Evolutionary conservation across 2,888 invertebrate species (phyloP), one percentile per base, ranked within the genome.

Genomic region (Coelopa pilipes): DNA sequence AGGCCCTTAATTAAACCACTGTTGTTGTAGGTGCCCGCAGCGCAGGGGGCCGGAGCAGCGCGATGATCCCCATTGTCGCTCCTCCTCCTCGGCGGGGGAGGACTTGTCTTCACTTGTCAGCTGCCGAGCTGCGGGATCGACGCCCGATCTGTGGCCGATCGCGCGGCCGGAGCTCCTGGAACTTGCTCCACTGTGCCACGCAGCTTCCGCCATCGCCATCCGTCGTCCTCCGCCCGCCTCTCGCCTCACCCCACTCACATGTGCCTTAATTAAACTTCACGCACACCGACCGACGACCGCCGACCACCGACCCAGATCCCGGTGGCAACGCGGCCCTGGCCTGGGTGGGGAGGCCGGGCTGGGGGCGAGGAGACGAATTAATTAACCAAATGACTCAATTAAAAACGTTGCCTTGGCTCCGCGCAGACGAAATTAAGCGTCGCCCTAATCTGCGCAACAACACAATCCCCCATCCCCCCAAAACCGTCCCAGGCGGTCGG

Each of bases 351-450:
- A 13, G 10, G 3, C 10, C 10, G 53, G 15, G 34, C 10, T 34
- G 24, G 34, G 34, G 62, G 12, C 45, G 46, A 66, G 49, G 49
- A 66, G 66, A 19, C 50, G 21, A 66, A 66, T 66, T 66, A 66
- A 66, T 66, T 66, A 66, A 66, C 66, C 49, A 66, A 66, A 66
- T 66, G 17, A 66, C 66, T 66, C 66, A 66, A 66, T 66, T 66
- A 66, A 66, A 66, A 66, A 50, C 50, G 66, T 66, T 66, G 50
- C 66, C 49, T 13, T 50, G 21, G 12, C 24, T 9, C 19, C 17
- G 10, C 50, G 24, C 19, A 10, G 49, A 66, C 49, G 66, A 21
- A 24, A 21, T 66, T 24, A 66, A 66, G 50, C 66, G 49, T 50
- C 50, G 34, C 66, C 50, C 66, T 66, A 50, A 66, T 66, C 66